Evolutionary conservation across 2,113 vertebrate genomes (phyloP).

Genomic region (Columba janthina): DNA sequence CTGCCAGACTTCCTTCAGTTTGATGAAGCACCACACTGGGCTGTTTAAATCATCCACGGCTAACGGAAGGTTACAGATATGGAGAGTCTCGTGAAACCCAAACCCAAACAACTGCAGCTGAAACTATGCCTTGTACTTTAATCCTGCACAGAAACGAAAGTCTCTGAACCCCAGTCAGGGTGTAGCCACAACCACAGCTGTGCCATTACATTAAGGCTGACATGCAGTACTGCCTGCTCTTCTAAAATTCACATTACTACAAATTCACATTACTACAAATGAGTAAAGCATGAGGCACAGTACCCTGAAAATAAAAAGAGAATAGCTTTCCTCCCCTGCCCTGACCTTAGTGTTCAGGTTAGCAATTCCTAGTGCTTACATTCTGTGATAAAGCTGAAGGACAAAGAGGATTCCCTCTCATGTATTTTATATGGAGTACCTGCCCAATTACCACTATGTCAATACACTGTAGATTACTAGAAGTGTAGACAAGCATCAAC

Average conservation of each 20-base stretch:
- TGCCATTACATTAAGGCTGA: constrained; percentile 6
- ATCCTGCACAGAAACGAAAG: constrained; percentile 55
- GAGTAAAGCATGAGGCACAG: background rate
- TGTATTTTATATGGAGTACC: background rate
- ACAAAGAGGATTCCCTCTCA: background rate
- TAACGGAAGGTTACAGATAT: background rate
- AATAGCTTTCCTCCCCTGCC: background rate
- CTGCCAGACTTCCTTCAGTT: constrained; percentile 43
- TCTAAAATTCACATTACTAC: background rate
- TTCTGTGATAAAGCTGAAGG: background rate
- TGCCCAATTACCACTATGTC: background rate
- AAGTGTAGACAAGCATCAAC: background rate
- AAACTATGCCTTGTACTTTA: constrained; percentile 70
- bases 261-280: background rate
- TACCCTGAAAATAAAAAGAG: background rate
- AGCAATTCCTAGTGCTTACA: background rate
- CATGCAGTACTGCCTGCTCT: background rate
- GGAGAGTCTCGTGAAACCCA: constrained; percentile 52
- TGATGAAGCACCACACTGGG: background rate
- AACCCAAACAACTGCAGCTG: constrained; percentile 62
- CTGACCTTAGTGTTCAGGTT: background rate
- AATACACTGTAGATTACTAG: background rate
- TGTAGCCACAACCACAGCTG: constrained; percentile 69
- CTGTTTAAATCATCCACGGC: constrained; percentile 23
- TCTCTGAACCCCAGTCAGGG: constrained; percentile 32